phyloP scores from a whole-genome alignment of 2,797 vertebrate species.

The Coendou prehensilis region DNA sequence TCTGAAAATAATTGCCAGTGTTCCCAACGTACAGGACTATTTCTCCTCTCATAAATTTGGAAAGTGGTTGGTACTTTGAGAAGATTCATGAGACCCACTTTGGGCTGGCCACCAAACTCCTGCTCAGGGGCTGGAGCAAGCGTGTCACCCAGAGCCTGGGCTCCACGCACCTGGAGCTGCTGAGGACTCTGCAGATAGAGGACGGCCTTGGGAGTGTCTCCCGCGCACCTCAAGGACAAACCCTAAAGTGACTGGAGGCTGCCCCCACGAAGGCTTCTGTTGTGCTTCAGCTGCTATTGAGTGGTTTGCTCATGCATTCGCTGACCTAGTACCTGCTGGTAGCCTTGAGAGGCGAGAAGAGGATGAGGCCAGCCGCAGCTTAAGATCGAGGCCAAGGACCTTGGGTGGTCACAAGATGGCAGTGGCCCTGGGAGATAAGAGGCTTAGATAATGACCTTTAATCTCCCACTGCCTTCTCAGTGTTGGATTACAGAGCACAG shows the following conservation, averaged over 20 bases:
- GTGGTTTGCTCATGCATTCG: background rate
- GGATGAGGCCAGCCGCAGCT: background rate
- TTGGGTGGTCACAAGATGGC: background rate
- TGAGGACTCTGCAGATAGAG: accelerated
- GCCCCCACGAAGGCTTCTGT: background rate
- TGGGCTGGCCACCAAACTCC: background rate
- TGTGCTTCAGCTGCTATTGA: background rate
- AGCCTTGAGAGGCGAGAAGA: background rate
- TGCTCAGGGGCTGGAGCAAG: background rate
- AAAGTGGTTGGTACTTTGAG: background rate
- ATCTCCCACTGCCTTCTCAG: background rate
- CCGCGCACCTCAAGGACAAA: background rate
- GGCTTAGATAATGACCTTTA: background rate
- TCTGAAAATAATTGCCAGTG: constrained; percentile 22
- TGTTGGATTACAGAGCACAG: background rate
- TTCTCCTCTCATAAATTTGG: constrained; percentile 19
- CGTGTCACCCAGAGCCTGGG: background rate
- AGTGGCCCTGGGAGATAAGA: constrained; percentile 21
- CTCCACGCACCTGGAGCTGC: background rate
- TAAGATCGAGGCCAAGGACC: background rate
- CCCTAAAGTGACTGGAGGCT: background rate
- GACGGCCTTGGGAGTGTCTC: background rate
- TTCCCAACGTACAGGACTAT: background rate
- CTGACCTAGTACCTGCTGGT: background rate
- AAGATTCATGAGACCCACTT: background rate